Evolutionary conservation across 2,113 vertebrate species (phyloP).

Genomic region (Triplophysa dalaica): DNA sequence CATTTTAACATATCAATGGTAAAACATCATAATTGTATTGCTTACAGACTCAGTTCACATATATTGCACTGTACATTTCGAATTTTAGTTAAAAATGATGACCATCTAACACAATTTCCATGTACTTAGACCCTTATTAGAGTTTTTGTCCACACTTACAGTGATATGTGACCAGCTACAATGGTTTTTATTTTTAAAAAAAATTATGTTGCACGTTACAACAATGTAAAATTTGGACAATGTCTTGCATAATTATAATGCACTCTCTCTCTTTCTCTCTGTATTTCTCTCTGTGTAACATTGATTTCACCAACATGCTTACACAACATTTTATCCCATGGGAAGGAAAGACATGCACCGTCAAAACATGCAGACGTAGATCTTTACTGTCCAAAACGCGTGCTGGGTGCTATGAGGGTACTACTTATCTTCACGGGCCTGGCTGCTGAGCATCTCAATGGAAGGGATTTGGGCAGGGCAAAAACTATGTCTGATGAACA

Average conservation of each 20-base stretch:
- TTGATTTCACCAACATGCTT: not conserved
- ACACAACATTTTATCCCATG: not conserved
- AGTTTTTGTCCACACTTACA: too few species aligned
- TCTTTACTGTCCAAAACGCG: not conserved
- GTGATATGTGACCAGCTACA: too few species aligned
- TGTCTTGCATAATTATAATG: too few species aligned
- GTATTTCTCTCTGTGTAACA: not conserved
- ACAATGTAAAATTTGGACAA: too few species aligned
- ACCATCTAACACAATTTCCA: too few species aligned
- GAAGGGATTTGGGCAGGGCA: not conserved
- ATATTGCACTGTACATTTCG: too few species aligned
- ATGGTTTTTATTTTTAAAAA: too few species aligned
- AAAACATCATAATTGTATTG: not conserved
- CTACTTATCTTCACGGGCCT: conserved; percentile 1
- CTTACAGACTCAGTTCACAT: not conserved
- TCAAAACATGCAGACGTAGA: not conserved
- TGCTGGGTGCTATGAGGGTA: not conserved
- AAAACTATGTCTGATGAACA: conserved; percentile 12
- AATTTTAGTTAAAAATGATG: too few species aligned
- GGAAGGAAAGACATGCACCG: not conserved
- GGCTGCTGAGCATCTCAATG: conserved; percentile 1
- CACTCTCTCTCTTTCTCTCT: too few species aligned
- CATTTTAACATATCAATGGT: not conserved
- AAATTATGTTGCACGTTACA: too few species aligned
- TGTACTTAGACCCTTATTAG: too few species aligned